Conservation (phyloP, 2,888 invertebrate genomes). For the Pomacea canaliculata region DNA sequence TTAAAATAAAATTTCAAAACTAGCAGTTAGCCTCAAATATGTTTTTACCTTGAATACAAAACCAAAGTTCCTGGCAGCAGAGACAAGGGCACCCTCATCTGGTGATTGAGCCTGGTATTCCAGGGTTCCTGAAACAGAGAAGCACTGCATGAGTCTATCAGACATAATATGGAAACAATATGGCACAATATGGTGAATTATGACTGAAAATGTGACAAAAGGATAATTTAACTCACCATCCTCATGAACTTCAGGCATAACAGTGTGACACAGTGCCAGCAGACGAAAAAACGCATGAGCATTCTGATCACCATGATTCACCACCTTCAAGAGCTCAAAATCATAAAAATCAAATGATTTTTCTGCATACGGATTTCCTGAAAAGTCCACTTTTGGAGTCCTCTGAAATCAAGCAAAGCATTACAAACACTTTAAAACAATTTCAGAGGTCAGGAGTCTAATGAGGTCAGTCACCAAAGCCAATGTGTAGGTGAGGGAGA, state of each 20-base stretch:
- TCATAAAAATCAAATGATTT: slow-evolving; percentile 95
- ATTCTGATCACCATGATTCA: slow-evolving; percentile 79
- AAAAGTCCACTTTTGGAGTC: slow-evolving; percentile 88
- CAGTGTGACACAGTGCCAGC: slow-evolving; percentile 96
- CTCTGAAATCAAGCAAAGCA: slow-evolving; percentile 73
- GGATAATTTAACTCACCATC: slow-evolving; percentile 70
- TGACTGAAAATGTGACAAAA: neutral
- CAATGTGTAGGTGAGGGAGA: no score
- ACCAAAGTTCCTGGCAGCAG: slow-evolving; percentile 98
- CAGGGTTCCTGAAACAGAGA: slow-evolving; percentile 51
- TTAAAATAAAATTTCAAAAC: no score
- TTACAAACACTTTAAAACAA: no score
- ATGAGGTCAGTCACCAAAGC: no score
- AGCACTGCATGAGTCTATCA: neutral
- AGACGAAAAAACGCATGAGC: slow-evolving; percentile 91
- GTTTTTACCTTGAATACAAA: slow-evolving; percentile 94
- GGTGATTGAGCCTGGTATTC: slow-evolving; percentile 92
- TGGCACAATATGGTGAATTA: neutral
- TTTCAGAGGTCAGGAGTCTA: no score
- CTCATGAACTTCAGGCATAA: slow-evolving; percentile 94
- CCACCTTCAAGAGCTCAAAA: slow-evolving; percentile 84
- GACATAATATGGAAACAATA: neutral
- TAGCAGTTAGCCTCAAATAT: no score
- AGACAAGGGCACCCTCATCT: slow-evolving; percentile 96
- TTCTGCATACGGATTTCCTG: slow-evolving; percentile 93